Conservation (phyloP, 2,888 invertebrate genomes). For the Acanthopleura granulata region DNA sequence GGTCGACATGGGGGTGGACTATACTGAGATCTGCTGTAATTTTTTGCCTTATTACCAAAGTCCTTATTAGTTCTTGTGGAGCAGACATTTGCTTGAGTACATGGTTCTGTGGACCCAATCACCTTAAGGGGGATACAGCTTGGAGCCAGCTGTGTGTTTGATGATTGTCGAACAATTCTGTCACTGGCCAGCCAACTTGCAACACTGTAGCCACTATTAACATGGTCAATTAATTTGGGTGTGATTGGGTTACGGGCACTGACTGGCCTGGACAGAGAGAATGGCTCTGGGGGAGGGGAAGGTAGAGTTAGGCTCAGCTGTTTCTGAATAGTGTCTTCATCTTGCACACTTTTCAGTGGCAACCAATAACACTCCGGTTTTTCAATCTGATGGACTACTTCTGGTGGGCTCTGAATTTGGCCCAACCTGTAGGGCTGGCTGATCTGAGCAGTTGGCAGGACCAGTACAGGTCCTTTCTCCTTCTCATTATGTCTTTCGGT, state of each 20-base stretch:
- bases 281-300: not conserved
- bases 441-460: not conserved
- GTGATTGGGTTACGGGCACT: not conserved
- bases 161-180: not conserved
- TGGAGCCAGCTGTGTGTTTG: not conserved
- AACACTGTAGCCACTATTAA: not conserved
- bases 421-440: not conserved
- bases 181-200: not conserved
- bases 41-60: not conserved
- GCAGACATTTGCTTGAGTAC: not conserved
- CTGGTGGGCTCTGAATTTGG: not conserved
- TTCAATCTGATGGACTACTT: not conserved
- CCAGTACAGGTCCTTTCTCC: not conserved
- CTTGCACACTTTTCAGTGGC: not conserved
- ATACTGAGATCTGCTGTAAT: not conserved
- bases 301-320: not conserved
- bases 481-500: not conserved
- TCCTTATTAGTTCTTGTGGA: not conserved
- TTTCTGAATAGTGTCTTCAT: not conserved
- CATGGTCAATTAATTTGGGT: not conserved
- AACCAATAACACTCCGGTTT: not conserved
- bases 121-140: not conserved
- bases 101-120: not conserved
- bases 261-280: not conserved
- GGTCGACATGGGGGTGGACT: slow-evolving; percentile 10